Evolutionary conservation across 2,113 vertebrate species (phyloP), one percentile per base, ranked within the genome.

Genomic region (Macquaria australasica): DNA sequence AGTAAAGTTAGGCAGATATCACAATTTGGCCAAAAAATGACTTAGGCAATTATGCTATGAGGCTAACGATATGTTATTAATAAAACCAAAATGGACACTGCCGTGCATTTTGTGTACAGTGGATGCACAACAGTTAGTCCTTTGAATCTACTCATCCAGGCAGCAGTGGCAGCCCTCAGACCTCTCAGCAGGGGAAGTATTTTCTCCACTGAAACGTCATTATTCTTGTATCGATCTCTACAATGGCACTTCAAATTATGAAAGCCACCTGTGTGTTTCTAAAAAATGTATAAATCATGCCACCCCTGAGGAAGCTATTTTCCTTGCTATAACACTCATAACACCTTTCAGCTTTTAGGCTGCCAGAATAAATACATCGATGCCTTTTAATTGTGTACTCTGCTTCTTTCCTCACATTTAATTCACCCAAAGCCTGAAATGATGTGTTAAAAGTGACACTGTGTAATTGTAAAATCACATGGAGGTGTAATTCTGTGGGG

Each of bases 241-340:
- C 76, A 23, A 20, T 43, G 80, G 62, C 55, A 37, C 67, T 79
- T 73, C 51, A 37, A 69, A 78, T 88, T 73, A 77, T 69, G 15
- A 77, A 77, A 77, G 77, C 56, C 68, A 81, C 68, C 78, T 81
- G 78, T 68, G 55, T 69, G 73, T 53, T 81, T 41, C 68, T 63
- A 39, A 72, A 78, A 78, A 62, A 88, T 68, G 62, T 82, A 70
- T 88, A 69, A 88, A 85, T 83, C 72, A 80, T 56, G 53, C 53
- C 45, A 50, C 34, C 79, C 58, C n/a, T 0, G 15, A 77, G 78
- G 73, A 84, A 14, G 59, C 34, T 73, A 37, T 67, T 66, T 60
- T 25, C n/a, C 20, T 14, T 25, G 34, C 62, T 37, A 73, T 53
- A 78, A 69, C 48, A 37, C 41, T 15, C 43, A 11, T 43, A 50